These are phyloP conservation scores for Puffinus mauretanicus DNA, from an alignment of 2,113 vertebrate species.

Conservation along the genomic window DNA sequence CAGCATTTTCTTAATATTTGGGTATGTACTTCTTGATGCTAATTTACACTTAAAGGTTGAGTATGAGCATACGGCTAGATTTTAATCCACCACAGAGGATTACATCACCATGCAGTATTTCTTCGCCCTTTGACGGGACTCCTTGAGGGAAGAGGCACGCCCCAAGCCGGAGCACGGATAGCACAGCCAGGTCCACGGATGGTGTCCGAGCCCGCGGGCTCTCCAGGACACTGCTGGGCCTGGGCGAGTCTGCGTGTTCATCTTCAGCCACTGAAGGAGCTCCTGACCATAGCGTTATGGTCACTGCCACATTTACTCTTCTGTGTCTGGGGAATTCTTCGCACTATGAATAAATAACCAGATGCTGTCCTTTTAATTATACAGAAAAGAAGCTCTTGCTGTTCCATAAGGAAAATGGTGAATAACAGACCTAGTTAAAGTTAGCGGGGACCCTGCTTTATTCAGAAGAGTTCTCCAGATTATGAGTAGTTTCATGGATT, in stretches of 20 bases:
- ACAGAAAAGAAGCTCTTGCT: background rate
- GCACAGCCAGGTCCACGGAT: background rate
- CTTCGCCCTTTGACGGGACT: background rate
- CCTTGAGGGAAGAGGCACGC: background rate
- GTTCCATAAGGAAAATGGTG: background rate
- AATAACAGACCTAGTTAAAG: background rate
- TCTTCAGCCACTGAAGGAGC: background rate
- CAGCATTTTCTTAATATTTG: background rate
- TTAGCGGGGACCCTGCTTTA: accelerated
- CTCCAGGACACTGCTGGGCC: background rate
- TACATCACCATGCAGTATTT: accelerated
- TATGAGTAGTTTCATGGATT: accelerated
- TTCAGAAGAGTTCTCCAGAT: background rate
- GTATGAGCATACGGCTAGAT: accelerated
- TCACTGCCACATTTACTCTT: background rate
- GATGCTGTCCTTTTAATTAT: background rate
- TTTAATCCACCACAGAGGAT: background rate
- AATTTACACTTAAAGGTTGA: accelerated
- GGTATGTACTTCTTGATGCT: background rate
- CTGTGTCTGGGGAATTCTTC: background rate
- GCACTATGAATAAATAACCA: background rate
- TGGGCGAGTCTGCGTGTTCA: no score
- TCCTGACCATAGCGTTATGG: background rate
- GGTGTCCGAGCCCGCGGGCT: accelerated
- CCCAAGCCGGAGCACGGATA: accelerated